These are phyloP conservation scores for Drosophila burlai DNA, from an alignment of 1,140 invertebrate species.

Conservation along the genomic window DNA sequence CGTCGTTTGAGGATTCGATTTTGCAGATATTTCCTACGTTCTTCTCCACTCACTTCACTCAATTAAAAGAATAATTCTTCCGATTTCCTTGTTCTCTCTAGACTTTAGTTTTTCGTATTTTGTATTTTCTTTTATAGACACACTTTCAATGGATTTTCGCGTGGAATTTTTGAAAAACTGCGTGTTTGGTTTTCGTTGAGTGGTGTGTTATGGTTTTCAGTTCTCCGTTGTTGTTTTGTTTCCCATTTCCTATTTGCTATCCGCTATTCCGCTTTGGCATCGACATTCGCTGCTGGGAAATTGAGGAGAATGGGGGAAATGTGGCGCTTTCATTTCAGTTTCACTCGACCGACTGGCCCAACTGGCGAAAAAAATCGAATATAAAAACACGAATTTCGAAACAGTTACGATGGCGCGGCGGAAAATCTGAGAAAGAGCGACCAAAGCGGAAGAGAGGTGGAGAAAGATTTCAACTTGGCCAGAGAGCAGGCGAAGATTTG, in stretches of 20 bases:
- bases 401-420: constrained; percentile 46
- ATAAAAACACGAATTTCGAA: constrained; percentile 79
- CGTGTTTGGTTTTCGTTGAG: constrained; percentile 26
- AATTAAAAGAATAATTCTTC: constrained; percentile 20
- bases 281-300: constrained; percentile 50
- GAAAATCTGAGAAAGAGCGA: constrained; percentile 28
- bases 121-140: constrained; percentile 29
- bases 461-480: constrained; percentile 10
- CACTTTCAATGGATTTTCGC: constrained; percentile 27
- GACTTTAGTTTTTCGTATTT: constrained; percentile 14
- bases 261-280: constrained; percentile 44
- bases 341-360: constrained; percentile 73
- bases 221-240: constrained; percentile 9
- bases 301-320: constrained; percentile 24
- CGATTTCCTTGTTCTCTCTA: constrained; percentile 9
- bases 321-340: constrained; percentile 77
- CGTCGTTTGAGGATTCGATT: constrained; percentile 18
- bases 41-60: constrained; percentile 27
- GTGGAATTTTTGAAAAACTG: constrained; percentile 29
- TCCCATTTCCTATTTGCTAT: constrained; percentile 11
- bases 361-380: constrained; percentile 77
- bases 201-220: constrained; percentile 27
- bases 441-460: constrained; percentile 21
- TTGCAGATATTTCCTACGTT: constrained; percentile 22
- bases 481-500: constrained; percentile 23